These are phyloP conservation scores for Drosophila mauritiana DNA, from an alignment of 1,140 invertebrate species.

Conservation along the genomic window DNA sequence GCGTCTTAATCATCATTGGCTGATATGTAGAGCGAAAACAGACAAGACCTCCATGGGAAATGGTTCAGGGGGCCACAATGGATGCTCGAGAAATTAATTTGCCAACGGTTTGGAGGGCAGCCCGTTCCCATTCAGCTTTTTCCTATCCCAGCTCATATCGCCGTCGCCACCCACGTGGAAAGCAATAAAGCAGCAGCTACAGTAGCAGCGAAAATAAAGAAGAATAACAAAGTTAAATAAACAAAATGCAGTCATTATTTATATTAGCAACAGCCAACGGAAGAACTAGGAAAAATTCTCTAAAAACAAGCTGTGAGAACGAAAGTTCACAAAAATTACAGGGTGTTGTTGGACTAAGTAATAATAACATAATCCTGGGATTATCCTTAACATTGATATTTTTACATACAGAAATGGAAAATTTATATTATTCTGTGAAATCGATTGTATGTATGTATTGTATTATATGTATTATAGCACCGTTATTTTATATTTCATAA, in stretches of 20 bases:
- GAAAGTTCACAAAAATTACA: slow-evolving; percentile 40
- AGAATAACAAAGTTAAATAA: slow-evolving; percentile 78
- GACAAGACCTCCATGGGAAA: slow-evolving; percentile 20
- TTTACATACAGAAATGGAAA: not conserved
- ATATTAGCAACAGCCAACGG: slow-evolving; percentile 65
- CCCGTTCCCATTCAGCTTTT: slow-evolving; percentile 15
- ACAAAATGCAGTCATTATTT: slow-evolving; percentile 82
- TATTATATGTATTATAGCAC: too few species aligned
- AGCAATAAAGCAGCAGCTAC: slow-evolving; percentile 69
- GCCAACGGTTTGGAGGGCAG: slow-evolving; percentile 59
- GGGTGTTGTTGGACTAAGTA: slow-evolving; percentile 2
- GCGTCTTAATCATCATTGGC: slow-evolving; percentile 73
- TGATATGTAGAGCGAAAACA: slow-evolving; percentile 51
- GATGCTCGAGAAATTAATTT: slow-evolving; percentile 72
- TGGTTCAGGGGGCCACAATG: slow-evolving; percentile 29
- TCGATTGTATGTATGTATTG: too few species aligned
- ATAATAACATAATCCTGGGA: not conserved
- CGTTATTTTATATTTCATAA: too few species aligned
- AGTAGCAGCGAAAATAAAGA: slow-evolving; percentile 48
- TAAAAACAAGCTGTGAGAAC: slow-evolving; percentile 57
- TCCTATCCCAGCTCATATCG: slow-evolving; percentile 22
- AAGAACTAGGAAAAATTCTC: slow-evolving; percentile 46
- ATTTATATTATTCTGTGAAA: too few species aligned
- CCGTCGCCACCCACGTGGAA: slow-evolving; percentile 70
- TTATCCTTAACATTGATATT: not conserved